These are phyloP conservation scores for Petroica traversi DNA, from an alignment of 2,113 vertebrate genomes.

Conservation along the genomic window DNA sequence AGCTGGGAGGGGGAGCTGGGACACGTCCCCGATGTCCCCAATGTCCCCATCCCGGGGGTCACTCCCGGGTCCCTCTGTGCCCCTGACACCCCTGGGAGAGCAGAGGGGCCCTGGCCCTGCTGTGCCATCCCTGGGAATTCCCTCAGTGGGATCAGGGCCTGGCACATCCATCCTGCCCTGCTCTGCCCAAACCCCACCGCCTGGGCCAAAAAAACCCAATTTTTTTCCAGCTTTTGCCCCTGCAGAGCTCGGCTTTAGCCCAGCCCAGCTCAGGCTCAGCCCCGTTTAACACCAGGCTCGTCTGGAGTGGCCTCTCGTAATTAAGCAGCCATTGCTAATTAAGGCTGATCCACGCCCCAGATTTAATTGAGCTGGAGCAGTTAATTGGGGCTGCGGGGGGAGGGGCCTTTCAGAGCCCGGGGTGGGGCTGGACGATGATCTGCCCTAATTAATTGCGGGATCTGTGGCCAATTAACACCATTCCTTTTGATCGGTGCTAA, in stretches of 20 bases:
- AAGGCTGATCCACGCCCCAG: neutral
- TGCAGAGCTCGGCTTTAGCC: neutral
- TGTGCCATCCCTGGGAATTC: neutral
- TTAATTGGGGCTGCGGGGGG: neutral
- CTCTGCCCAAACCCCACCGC: fast-evolving
- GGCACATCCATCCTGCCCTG: neutral
- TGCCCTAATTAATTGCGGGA: neutral
- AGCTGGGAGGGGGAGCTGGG: neutral
- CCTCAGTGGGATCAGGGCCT: fast-evolving
- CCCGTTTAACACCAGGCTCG: neutral
- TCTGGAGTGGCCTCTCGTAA: fast-evolving
- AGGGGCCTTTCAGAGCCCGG: neutral
- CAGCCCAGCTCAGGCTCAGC: neutral
- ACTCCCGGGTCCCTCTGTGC: neutral
- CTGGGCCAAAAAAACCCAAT: fast-evolving
- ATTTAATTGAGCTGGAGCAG: neutral
- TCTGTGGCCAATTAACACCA: neutral
- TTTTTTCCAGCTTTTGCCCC: neutral
- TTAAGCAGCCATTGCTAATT: neutral
- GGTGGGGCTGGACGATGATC: neutral
- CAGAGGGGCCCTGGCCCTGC: neutral
- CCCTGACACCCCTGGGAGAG: neutral
- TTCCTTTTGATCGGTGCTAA: fast-evolving
- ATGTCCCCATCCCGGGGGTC: neutral
- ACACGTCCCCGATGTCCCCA: fast-evolving